Base-by-base conservation (phyloP, 2,888 invertebrate genomes). In the Emesis furor region DNA sequence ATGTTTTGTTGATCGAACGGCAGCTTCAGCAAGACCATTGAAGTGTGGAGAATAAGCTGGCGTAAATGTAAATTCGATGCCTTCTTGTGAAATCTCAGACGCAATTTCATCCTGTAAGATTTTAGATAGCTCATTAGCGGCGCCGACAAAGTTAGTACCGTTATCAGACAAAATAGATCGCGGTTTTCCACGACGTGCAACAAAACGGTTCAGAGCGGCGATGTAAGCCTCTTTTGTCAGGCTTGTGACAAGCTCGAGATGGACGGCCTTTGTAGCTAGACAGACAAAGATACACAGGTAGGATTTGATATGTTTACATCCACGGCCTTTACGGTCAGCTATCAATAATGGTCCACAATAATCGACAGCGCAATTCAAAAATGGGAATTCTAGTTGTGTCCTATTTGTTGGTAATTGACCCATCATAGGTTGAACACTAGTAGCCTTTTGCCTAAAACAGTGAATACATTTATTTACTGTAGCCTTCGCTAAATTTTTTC, bases 241-340 rank as follows among this genome's bases (percentile, higher is more conserved):
- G 37, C 83, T 79, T n/a, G 81, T 79, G 6, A 79, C 77, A 30
- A 82, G 42, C 65, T 84, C 84, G n/a, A 82, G 30, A 46, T 86
- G 82, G 17, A 81, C 73, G 10, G 78, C 81, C 72, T 32, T 82
- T 6, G 75, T 78, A n/a, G 86, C 83, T 46, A 85, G 55, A 73
- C 86, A 89, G 32, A 89, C 87, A 76, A 88, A 90, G 35, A 89
- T 79, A 62, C 82, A 83, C 5, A 90, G 73, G 37, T 85, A 89
- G 10, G 84, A 84, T 71, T 90, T 88, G 2, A 82, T 83, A 0
- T 88, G 72, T 10, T 82, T 85, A 71, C 79, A 88, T 1, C 86
- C 83, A 42, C 88, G 71, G 10, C 88, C 86, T 65, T 86, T 84
- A 14, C 80, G 75, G 67, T 87, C 82, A 10, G 84, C 79, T 75